Conservation (phyloP, 2,888 invertebrate genomes). For the Eristalis arbustorum region DNA sequence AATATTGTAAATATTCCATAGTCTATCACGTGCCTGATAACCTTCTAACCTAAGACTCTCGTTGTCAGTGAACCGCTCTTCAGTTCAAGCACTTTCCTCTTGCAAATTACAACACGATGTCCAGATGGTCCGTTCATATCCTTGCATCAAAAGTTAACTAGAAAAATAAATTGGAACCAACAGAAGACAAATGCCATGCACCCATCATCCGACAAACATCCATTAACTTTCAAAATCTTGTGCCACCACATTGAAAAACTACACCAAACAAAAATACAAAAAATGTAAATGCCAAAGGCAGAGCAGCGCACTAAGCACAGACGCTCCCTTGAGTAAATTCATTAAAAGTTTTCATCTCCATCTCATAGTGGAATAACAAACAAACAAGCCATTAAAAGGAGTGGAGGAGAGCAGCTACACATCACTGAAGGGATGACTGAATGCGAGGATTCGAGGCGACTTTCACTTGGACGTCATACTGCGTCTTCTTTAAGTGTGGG, state of each 20-base stretch:
- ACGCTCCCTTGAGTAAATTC: background rate
- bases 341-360: background rate
- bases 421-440: background rate
- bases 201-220: too few relatives aligned
- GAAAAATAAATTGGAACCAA: too few relatives aligned
- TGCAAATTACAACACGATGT: too few relatives aligned
- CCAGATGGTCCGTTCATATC: too few relatives aligned
- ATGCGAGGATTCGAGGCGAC: background rate
- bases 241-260: background rate
- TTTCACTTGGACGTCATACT: background rate
- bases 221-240: background rate
- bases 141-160: too few relatives aligned
- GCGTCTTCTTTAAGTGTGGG: background rate
- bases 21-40: too few relatives aligned
- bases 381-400: background rate
- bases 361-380: background rate
- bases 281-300: background rate
- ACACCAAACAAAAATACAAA: background rate
- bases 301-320: background rate
- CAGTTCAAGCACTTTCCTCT: too few relatives aligned
- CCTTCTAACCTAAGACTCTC: too few relatives aligned
- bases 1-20: too few relatives aligned
- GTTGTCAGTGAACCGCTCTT: too few relatives aligned
- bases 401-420: background rate
- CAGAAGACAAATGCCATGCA: too few relatives aligned